Evolutionary conservation across 2,888 invertebrate genomes (phyloP).

Genomic region (Lochmaea capreae): DNA sequence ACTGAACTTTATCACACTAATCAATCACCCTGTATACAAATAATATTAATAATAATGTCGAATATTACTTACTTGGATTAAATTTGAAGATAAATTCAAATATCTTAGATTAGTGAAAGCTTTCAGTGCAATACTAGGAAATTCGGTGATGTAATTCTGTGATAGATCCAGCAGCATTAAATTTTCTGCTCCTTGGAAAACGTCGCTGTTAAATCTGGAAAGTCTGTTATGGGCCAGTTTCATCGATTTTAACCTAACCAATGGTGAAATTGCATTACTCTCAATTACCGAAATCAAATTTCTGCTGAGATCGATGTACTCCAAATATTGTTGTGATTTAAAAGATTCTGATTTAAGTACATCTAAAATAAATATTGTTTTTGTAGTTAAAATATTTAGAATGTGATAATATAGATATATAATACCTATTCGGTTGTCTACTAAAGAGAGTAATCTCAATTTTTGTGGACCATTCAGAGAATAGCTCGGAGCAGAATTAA

Average conservation of each 20-base stretch:
- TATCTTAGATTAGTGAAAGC: slow-evolving; percentile 77
- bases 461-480: slow-evolving; percentile 85
- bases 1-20: too few species aligned
- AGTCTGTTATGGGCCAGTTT: slow-evolving; percentile 84
- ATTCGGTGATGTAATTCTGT: slow-evolving; percentile 85
- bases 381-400: not conserved
- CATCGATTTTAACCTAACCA: slow-evolving; percentile 75
- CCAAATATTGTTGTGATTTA: slow-evolving; percentile 75
- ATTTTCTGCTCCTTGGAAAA: slow-evolving; percentile 81
- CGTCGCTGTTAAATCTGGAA: slow-evolving; percentile 84
- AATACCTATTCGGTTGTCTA: slow-evolving; percentile 84
- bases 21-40: too few species aligned
- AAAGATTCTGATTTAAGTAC: slow-evolving; percentile 75
- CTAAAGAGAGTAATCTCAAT: slow-evolving; percentile 78
- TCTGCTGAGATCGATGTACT: slow-evolving; percentile 81
- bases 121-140: slow-evolving; percentile 82
- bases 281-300: slow-evolving; percentile 83
- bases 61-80: slow-evolving; percentile 75
- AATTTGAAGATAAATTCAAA: slow-evolving; percentile 86
- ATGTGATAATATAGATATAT: not conserved
- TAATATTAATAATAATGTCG: not conserved
- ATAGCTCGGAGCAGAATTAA: slow-evolving; percentile 79
- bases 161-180: slow-evolving; percentile 86
- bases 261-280: slow-evolving; percentile 78
- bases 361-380: slow-evolving; percentile 68